Evolutionary conservation across 2,797 vertebrate species (phyloP).

Genomic region (Pachyuromys duprasi): DNA sequence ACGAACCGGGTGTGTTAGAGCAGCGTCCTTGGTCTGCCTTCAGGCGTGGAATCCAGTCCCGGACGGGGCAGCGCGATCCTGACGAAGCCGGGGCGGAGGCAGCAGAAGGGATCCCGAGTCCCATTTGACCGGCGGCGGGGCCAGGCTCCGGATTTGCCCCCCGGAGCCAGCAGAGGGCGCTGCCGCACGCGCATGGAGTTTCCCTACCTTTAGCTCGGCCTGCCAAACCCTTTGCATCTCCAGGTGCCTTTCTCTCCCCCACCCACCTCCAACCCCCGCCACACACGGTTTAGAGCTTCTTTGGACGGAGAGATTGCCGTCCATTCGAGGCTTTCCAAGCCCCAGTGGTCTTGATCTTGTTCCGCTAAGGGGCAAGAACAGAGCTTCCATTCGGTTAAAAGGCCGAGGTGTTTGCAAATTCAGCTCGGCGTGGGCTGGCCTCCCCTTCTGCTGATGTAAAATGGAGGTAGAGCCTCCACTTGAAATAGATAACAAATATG

Average conservation of each 20-base stretch:
- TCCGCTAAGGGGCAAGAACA: not conserved
- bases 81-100: conserved; percentile 53
- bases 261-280: not conserved
- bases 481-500: conserved; percentile 54
- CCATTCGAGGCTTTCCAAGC: not conserved
- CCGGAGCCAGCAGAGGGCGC: conserved; percentile 73
- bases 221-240: not conserved
- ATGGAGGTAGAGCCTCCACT: conserved; percentile 51
- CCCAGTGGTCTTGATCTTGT: not conserved
- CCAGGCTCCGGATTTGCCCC: not conserved
- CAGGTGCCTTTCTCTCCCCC: not conserved
- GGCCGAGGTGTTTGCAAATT: conserved; percentile 24
- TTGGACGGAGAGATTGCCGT: not conserved
- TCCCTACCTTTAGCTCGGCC: not conserved
- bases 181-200: conserved; percentile 64
- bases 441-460: conserved; percentile 47
- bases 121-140: not conserved
- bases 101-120: conserved; percentile 11
- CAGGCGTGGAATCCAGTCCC: conserved; percentile 9
- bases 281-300: not conserved
- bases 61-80: not conserved
- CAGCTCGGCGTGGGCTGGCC: not conserved
- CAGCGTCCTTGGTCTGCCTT: conserved; percentile 29
- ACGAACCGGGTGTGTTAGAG: conserved; percentile 38
- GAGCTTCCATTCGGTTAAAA: not conserved